Evolutionary conservation across 2,888 invertebrate genomes (phyloP), one percentile per base, ranked within the genome.

Genomic region (Tribolium freemani): DNA sequence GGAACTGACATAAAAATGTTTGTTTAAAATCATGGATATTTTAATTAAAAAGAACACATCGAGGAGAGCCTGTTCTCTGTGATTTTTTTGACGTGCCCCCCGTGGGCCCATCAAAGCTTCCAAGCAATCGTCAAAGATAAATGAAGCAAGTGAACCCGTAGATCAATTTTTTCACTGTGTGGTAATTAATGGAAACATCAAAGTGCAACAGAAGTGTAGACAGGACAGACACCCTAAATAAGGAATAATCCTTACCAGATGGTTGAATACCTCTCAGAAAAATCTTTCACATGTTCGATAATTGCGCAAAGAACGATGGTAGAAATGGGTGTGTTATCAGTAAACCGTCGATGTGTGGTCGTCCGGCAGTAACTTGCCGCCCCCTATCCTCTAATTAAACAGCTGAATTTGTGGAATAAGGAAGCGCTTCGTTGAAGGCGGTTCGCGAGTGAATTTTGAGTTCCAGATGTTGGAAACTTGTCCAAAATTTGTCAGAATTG

Each of bases 171-270:
- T 63, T 63, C 31, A 38, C 13, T 45, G 6, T 48, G 26, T 38
- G 63, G 51, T 63, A 63, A 63, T 63, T 63, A 63, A 63, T 63
- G 51, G 63, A 51, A 51, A 63, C 51, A 51, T 61, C 61, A 61
- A 30, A 20, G 61, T 38, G 38, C 38, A 38, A 6, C 38, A 38
- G 38, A 38, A 38, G 38, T 38, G 38, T 38, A 38, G 38, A 38
- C 38, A 38, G 6, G 38, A 38, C 3, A 38, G 38, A 38, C 38
- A 38, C 38, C 38, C 38, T n/a, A 38, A 38, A 38, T 38, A 38
- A 38, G n/a, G 3, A 38, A 38, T 38, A 38, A 38, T 38, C n/a
- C n/a, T 8, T 38, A 38, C 38, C 38, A 38, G 38, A 38, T 38
- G 38, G 9, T 38, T 0, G 38, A 6, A 38, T n/a, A 38, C n/a